Evolutionary conservation across 2,113 vertebrate species (phyloP), one percentile per base, ranked within the genome.

Genomic region (Carassius gibelio): DNA sequence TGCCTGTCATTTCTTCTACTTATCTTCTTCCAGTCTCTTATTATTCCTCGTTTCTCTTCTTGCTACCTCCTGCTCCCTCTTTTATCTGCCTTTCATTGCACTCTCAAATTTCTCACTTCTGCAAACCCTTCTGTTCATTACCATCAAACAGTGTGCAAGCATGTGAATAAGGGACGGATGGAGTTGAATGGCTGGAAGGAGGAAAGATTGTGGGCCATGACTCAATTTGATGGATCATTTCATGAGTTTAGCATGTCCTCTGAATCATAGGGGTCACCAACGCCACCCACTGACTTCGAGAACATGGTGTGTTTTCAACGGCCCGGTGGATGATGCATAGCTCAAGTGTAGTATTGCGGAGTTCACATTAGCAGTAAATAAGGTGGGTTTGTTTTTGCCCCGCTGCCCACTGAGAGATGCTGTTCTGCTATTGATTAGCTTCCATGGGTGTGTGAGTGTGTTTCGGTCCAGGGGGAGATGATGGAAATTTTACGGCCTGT

Each of bases 31-130:
- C 81, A n/a, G 57, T 82, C 50, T 55, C 38, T 59, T 34, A 71
- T 83, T 48, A 61, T 13, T 74, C 86, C 38, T 13, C 15, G 21
- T 1, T 0, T 30, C 36, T 26, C n/a, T 74, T 75, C 55, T 61
- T 30, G 64, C 72, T 86, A 21, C 61, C 8, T 68, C 34, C 23
- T 14, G 30, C 61, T 76, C 21, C 30, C 57, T 4, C 81, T 77
- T 62, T 66, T 84, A 82, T 64, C 85, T 48, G 42, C 42, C 42
- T 45, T 45, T 45, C 8, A 45, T 45, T 10, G 8, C 19, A 10
- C 80, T 86, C 66, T 83, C 88, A 17, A 85, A 89, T 88, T 90
- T 75, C 77, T 87, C 42, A 66, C 14, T 62, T 21, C 30, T n/a
- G 57, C 19, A 8, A 66, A 69, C 38, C 21, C 30, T 71, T 71